Conservation (phyloP, 37 sponge, comb jelly and placozoan genomes). For the Ianthella basta region DNA sequence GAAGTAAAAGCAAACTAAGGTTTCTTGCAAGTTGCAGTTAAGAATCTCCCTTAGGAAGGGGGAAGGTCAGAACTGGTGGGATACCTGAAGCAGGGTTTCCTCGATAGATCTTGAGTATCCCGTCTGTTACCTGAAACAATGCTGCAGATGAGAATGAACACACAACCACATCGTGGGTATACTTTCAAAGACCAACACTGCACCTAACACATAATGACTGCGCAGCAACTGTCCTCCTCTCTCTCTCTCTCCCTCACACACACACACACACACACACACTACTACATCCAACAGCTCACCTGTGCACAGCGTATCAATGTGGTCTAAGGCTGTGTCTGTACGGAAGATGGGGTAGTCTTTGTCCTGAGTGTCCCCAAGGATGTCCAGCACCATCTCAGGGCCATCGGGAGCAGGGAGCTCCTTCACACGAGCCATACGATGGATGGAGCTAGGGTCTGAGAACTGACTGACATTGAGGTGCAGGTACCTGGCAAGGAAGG, state of each 20-base stretch:
- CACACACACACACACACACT: conserved; percentile 8
- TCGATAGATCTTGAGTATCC: conserved; percentile 65
- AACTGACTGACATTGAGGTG: conserved; percentile 31
- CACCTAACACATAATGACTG: background rate
- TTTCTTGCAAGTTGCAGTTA: too few species aligned
- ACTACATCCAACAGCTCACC: conserved; percentile 27
- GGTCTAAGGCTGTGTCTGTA: conserved; percentile 34
- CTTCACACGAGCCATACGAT: conserved; percentile 38
- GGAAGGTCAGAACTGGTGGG: too few species aligned
- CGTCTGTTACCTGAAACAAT: conserved; percentile 87
- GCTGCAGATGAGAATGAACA: conserved; percentile 68
- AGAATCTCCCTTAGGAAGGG: too few species aligned
- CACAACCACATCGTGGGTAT: conserved; percentile 40
- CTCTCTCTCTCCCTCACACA: conserved; percentile 6
- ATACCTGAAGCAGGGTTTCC: background rate
- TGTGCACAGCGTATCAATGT: conserved; percentile 27
- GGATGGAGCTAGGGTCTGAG: conserved; percentile 48
- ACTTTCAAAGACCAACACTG: background rate
- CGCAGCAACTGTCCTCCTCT: too few species aligned
- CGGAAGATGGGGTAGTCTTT: conserved; percentile 49
- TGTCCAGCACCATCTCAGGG: background rate
- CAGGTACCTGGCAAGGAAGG: conserved; percentile 30
- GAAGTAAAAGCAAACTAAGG: too few species aligned
- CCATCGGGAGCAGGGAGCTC: conserved; percentile 28
- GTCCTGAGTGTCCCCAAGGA: conserved; percentile 50